Evolutionary conservation across 2,797 vertebrate species (phyloP).

Genomic region (Denticeps clupeoides): DNA sequence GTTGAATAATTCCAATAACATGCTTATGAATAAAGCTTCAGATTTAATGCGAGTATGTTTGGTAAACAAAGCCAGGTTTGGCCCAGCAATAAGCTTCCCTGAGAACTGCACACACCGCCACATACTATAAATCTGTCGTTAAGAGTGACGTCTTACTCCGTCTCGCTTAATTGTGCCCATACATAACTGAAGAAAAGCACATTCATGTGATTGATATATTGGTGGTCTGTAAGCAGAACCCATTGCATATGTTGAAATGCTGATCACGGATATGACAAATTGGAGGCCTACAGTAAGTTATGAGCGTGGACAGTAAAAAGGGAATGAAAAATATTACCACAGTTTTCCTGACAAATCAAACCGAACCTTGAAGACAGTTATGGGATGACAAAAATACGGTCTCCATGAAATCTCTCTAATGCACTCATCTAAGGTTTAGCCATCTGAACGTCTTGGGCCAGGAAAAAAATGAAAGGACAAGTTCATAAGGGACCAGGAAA

Average conservation of each 20-base stretch:
- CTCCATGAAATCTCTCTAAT: background rate
- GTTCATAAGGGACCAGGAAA: slow-evolving; percentile 20
- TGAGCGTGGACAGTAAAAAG: no score
- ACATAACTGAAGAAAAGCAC: background rate
- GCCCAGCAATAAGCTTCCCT: background rate
- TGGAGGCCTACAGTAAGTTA: no score
- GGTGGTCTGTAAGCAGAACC: no score
- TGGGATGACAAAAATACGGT: background rate
- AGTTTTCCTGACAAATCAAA: background rate
- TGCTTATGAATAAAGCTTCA: background rate
- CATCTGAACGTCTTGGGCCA: slow-evolving; percentile 7
- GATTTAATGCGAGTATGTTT: slow-evolving; percentile 3
- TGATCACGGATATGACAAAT: no score
- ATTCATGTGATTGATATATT: background rate
- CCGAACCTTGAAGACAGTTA: background rate
- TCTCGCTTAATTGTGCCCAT: background rate
- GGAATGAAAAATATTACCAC: no score
- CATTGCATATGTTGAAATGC: no score
- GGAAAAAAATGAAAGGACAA: slow-evolving; percentile 13
- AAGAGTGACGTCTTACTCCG: background rate
- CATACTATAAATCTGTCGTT: background rate
- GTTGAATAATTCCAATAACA: slow-evolving; percentile 13
- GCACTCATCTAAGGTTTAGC: slow-evolving; percentile 1
- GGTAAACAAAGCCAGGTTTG: slow-evolving; percentile 4
- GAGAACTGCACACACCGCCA: slow-evolving; percentile 1